A percentile compares a stretch with the other conserved stretches of the same genome.
Evolutionary conservation across 1,140 invertebrate genomes (phyloP).

Genomic region (Zaprionus camerounensis): DNA sequence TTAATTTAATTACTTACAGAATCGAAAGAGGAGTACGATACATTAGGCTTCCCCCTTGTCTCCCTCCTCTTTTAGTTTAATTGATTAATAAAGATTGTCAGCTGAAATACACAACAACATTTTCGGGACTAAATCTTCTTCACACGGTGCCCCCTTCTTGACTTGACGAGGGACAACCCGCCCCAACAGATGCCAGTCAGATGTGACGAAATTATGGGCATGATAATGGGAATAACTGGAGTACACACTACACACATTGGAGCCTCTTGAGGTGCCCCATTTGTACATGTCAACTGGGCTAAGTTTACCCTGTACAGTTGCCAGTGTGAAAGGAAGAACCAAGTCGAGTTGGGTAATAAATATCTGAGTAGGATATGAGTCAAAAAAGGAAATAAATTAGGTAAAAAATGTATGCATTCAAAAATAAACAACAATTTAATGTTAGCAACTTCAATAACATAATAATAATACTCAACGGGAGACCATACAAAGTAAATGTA

Average conservation of each 20-base stretch:
- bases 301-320: slow-evolving; percentile 25
- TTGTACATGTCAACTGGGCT: slow-evolving; percentile 38
- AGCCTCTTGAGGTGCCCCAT: slow-evolving; percentile 38
- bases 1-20: slow-evolving; percentile 82
- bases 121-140: slow-evolving; percentile 54
- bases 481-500: neutral
- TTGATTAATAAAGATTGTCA: slow-evolving; percentile 81
- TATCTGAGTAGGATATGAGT: slow-evolving; percentile 7
- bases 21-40: slow-evolving; percentile 61
- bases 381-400: neutral
- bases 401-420: neutral
- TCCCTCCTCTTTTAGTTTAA: slow-evolving; percentile 48
- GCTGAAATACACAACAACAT: slow-evolving; percentile 37
- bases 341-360: slow-evolving; percentile 3
- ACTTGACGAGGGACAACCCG: slow-evolving; percentile 59
- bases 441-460: no score
- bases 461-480: neutral
- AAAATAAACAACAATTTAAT: no score
- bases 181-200: slow-evolving; percentile 65
- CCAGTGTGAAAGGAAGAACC: neutral
- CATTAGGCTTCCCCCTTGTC: slow-evolving; percentile 37
- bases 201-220: slow-evolving; percentile 54
- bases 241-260: slow-evolving; percentile 21
- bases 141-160: slow-evolving; percentile 51
- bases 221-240: slow-evolving; percentile 51